phyloP scores from a whole-genome alignment of 2,113 vertebrate species.

The Psephotus haematonotus region DNA sequence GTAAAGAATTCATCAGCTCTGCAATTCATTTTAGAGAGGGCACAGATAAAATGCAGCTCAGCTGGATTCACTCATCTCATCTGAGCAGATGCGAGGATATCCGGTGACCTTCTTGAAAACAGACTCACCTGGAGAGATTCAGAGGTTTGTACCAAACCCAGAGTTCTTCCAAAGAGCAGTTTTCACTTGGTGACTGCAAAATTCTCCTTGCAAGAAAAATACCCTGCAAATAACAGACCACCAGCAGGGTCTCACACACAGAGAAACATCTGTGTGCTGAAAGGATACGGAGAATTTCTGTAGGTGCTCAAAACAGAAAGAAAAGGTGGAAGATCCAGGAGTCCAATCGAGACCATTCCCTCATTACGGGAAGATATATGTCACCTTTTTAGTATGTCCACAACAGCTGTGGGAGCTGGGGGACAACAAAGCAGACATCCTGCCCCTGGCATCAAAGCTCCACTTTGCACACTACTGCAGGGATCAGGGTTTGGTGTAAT shows the following conservation, averaged over 20 bases:
- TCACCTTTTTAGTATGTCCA: not conserved
- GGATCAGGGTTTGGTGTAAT: not conserved
- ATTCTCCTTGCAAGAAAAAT: not conserved
- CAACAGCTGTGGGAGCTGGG: not conserved
- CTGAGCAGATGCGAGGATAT: slow-evolving; percentile 18
- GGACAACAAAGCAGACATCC: not conserved
- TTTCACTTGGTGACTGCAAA: not conserved
- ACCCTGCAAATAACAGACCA: not conserved
- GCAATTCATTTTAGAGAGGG: not conserved
- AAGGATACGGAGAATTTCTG: not conserved
- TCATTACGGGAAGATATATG: not conserved
- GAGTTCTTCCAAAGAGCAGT: not conserved
- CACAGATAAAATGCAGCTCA: slow-evolving; percentile 7
- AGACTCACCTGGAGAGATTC: slow-evolving; percentile 28
- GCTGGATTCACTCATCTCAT: slow-evolving; percentile 40
- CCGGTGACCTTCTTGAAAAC: slow-evolving; percentile 38
- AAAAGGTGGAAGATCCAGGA: not conserved
- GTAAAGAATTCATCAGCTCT: slow-evolving; percentile 21
- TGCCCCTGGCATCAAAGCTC: not conserved
- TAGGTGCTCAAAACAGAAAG: not conserved
- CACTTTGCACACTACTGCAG: not conserved
- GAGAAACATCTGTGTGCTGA: not conserved
- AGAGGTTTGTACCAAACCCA: not conserved
- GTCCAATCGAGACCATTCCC: not conserved
- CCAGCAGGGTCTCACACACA: not conserved